A percentile compares a stretch with the other conserved stretches of the same genome.
phyloP scores from a whole-genome alignment of 2,113 vertebrate species.

The Pseudorectes ferrugineus region DNA sequence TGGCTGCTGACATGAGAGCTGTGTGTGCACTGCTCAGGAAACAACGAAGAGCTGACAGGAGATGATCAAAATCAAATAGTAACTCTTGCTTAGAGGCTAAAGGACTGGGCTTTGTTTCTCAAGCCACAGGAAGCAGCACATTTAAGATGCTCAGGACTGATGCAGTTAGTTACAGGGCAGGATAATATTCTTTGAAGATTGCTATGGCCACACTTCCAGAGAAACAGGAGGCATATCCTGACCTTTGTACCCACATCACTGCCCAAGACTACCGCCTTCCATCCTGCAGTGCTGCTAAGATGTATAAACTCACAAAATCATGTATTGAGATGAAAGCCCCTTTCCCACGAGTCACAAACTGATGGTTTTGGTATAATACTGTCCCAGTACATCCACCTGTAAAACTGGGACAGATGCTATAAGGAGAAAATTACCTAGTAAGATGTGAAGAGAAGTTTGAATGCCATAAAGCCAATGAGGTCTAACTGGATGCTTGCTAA shows the following conservation, averaged over 20 bases:
- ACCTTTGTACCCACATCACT: neutral
- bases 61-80: neutral
- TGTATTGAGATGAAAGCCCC: accelerated
- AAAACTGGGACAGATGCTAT: neutral
- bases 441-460: neutral
- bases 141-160: neutral
- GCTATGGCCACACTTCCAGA: accelerated
- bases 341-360: neutral
- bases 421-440: neutral
- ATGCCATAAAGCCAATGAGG: neutral
- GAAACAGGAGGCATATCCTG: neutral
- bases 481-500: neutral
- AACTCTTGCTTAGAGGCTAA: neutral
- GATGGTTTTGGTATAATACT: neutral
- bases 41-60: neutral
- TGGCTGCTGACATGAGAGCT: neutral
- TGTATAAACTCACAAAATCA: neutral
- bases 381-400: neutral
- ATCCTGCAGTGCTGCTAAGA: neutral
- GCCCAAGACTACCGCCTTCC: neutral
- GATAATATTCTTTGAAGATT: neutral
- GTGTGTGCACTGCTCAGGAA: neutral
- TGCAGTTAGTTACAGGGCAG: neutral
- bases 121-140: neutral
- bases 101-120: neutral